Conservation (phyloP, 2,888 invertebrate species). For the Eumacrocentrus americanus region DNA sequence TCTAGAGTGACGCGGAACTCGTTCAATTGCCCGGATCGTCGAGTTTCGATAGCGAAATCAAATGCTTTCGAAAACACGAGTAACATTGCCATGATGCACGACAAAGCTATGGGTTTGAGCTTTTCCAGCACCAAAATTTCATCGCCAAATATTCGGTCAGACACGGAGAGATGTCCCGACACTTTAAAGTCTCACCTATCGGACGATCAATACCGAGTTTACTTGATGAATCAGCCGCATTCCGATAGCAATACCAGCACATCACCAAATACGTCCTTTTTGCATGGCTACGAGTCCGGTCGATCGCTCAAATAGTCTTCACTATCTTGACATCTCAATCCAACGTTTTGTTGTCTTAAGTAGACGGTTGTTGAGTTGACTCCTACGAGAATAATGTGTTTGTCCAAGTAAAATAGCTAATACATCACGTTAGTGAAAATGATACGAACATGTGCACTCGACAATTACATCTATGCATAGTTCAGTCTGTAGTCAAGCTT, state of each 20-base stretch:
- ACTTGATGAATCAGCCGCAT: slow-evolving; percentile 31
- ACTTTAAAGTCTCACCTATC: slow-evolving; percentile 34
- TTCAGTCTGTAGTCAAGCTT: no score
- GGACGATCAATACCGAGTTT: slow-evolving; percentile 35
- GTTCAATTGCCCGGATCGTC: background rate
- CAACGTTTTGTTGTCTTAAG: no score
- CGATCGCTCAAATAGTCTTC: slow-evolving; percentile 35
- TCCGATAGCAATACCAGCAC: slow-evolving; percentile 23
- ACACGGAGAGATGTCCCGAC: slow-evolving; percentile 31
- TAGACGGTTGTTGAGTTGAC: background rate
- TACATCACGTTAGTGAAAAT: no score
- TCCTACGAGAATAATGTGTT: background rate
- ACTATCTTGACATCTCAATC: background rate
- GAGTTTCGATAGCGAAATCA: background rate
- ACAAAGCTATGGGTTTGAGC: background rate
- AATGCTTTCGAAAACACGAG: background rate
- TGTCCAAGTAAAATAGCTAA: no score
- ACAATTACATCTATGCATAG: no score
- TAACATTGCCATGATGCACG: background rate
- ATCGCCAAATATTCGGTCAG: slow-evolving; percentile 32
- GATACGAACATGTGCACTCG: no score
- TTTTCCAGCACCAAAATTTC: slow-evolving; percentile 22
- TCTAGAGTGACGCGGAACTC: slow-evolving; percentile 7
- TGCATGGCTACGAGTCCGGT: slow-evolving; percentile 47
- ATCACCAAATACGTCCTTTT: slow-evolving; percentile 41